These are phyloP conservation scores for Neelides sp. DNA, from an alignment of 1,140 invertebrate species.

Conservation along the genomic window DNA sequence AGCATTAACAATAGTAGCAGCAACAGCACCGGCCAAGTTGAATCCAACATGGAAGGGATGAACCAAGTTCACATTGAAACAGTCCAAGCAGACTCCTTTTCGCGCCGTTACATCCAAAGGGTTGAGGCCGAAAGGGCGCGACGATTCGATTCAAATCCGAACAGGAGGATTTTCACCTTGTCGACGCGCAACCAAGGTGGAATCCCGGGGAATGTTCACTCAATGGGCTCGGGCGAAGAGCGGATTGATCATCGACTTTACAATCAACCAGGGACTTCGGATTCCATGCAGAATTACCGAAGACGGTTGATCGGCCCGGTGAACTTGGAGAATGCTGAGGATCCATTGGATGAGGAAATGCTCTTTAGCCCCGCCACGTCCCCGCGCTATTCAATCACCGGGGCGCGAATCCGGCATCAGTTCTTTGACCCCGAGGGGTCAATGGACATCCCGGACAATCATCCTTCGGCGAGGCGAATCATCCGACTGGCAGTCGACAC, in stretches of 20 bases:
- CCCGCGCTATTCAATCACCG: background rate
- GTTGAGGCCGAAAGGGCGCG: too few species aligned
- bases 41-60: too few species aligned
- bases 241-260: background rate
- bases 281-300: background rate
- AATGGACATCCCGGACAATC: background rate
- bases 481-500: slow-evolving; percentile 28
- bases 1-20: too few species aligned
- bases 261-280: background rate
- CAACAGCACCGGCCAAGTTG: too few species aligned
- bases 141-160: too few species aligned
- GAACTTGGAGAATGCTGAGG: background rate
- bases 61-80: too few species aligned
- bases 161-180: too few species aligned
- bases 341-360: background rate
- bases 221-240: background rate
- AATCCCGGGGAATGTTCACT: background rate
- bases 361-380: background rate
- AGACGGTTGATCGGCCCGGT: background rate
- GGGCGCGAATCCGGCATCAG: background rate
- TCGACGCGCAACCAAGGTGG: background rate
- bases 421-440: background rate
- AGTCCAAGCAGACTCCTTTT: too few species aligned
- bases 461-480: slow-evolving; percentile 9
- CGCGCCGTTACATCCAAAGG: too few species aligned